phyloP scores from a whole-genome alignment of 2,113 vertebrate genomes.

The Puffinus mauretanicus region DNA sequence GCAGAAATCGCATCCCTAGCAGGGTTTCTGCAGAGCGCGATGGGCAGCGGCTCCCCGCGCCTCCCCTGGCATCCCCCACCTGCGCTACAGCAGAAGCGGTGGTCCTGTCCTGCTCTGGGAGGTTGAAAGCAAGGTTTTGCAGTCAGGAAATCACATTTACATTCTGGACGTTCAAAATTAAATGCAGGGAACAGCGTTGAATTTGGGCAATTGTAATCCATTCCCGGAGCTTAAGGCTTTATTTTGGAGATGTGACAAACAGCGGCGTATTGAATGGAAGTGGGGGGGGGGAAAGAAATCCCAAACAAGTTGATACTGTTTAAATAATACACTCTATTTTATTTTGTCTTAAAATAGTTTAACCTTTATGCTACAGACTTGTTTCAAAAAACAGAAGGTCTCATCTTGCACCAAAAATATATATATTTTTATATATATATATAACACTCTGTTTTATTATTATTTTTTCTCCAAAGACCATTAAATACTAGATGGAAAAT shows the following conservation, averaged over 20 bases:
- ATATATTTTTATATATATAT: slow-evolving; percentile 75
- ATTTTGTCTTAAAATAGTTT: slow-evolving; percentile 97
- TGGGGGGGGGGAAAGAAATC: neutral
- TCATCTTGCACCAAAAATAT: slow-evolving; percentile 85
- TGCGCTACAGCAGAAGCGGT: accelerated
- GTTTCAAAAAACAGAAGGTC: slow-evolving; percentile 89
- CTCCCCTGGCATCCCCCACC: neutral
- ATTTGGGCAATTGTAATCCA: neutral
- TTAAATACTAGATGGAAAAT: slow-evolving; percentile 88
- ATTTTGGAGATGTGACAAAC: neutral
- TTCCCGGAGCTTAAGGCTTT: neutral
- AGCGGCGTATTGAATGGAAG: neutral
- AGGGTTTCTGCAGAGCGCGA: neutral
- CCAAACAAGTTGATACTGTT: slow-evolving; percentile 70
- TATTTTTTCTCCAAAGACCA: slow-evolving; percentile 82
- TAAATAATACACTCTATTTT: slow-evolving; percentile 93
- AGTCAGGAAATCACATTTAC: neutral
- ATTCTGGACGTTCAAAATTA: neutral
- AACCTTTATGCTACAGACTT: slow-evolving; percentile 95
- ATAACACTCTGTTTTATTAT: slow-evolving; percentile 83
- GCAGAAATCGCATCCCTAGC: neutral
- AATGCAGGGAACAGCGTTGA: neutral
- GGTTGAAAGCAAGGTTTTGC: neutral
- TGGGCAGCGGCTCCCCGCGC: neutral
- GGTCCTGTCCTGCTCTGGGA: neutral